A percentile compares a stretch with the other conserved stretches of the same genome.
phyloP scores from a whole-genome alignment of 2,888 invertebrate species.

The Leptogaster cylindrica region DNA sequence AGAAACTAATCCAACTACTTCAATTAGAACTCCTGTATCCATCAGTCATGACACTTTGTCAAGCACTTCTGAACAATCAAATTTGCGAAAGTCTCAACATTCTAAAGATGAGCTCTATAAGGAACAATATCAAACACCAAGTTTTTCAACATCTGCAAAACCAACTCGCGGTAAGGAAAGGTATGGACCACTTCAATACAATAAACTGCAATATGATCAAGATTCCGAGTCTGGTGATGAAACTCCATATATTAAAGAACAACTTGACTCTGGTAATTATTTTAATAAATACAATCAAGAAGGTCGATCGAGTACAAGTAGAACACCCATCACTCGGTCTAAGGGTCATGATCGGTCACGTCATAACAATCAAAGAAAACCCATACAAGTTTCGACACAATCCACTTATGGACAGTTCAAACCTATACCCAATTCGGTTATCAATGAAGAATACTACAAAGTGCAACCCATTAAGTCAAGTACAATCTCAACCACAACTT shows the following conservation, averaged over 20 bases:
- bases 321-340: slow-evolving; percentile 47
- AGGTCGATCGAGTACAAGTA: background rate
- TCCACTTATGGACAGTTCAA: slow-evolving; percentile 55
- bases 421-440: slow-evolving; percentile 56
- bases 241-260: background rate
- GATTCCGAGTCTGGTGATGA: slow-evolving; percentile 3
- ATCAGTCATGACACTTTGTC: too few species aligned
- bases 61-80: background rate
- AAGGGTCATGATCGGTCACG: slow-evolving; percentile 49
- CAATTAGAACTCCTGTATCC: too few species aligned
- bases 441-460: slow-evolving; percentile 58
- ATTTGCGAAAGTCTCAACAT: background rate
- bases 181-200: slow-evolving; percentile 1
- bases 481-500: slow-evolving; percentile 61
- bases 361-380: slow-evolving; percentile 15
- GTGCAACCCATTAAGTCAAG: slow-evolving; percentile 56
- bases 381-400: slow-evolving; percentile 49
- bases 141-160: slow-evolving; percentile 15
- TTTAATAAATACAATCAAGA: slow-evolving; percentile 16
- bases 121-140: background rate
- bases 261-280: background rate
- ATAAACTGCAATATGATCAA: background rate
- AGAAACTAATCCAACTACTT: background rate
- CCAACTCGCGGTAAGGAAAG: background rate
- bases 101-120: background rate